These are phyloP conservation scores for Poecilobothrus nobilitatus DNA, from an alignment of 2,888 invertebrate species.

Conservation along the genomic window DNA sequence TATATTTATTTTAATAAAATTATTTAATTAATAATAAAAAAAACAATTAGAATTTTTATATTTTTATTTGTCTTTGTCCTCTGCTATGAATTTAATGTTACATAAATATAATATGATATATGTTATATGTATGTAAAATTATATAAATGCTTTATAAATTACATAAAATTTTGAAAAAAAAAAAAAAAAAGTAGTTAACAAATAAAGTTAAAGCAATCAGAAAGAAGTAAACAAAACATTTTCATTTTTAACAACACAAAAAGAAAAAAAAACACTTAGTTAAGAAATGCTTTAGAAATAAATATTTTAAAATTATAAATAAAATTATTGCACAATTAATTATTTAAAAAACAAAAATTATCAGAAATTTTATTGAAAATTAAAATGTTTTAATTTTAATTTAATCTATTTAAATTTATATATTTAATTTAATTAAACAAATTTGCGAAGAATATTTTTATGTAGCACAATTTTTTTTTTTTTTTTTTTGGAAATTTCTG, in stretches of 20 bases:
- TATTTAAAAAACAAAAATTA: too few relatives aligned
- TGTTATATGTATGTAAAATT: neutral
- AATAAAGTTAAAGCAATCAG: too few relatives aligned
- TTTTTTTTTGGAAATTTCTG: too few relatives aligned
- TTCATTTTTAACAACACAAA: neutral
- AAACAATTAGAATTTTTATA: neutral
- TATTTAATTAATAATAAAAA: too few relatives aligned
- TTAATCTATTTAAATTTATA: too few relatives aligned
- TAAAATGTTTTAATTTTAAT: too few relatives aligned
- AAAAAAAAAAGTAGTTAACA: neutral
- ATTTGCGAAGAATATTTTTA: too few relatives aligned
- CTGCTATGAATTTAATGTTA: neutral
- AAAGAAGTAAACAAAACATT: neutral
- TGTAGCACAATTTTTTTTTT: too few relatives aligned
- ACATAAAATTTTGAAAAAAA: neutral
- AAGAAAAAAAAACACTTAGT: neutral
- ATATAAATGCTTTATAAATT: neutral
- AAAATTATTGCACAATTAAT: neutral
- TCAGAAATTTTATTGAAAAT: too few relatives aligned
- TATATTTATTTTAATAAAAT: too few relatives aligned
- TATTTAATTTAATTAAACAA: too few relatives aligned
- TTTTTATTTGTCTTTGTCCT: constrained; percentile 1
- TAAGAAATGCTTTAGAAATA: neutral
- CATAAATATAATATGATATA: neutral
- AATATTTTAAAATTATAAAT: neutral